phyloP scores from a whole-genome alignment of 2,113 vertebrate species.

The Protobothrops mucrosquamatus region DNA sequence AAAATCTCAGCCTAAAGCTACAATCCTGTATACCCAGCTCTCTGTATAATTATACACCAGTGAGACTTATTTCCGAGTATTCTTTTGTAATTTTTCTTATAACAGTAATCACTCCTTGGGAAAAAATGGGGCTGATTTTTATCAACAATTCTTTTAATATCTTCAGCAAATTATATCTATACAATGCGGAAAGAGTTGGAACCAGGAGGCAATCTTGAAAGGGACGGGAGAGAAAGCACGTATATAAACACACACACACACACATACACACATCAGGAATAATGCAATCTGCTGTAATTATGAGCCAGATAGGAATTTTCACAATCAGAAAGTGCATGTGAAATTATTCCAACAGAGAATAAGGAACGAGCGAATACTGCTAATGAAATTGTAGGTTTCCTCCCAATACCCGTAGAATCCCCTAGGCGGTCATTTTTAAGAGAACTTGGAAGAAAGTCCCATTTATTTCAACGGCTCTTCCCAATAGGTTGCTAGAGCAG shows the following conservation, averaged over 20 bases:
- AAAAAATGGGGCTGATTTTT: background rate
- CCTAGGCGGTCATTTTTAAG: background rate
- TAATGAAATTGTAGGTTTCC: slow-evolving; percentile 18
- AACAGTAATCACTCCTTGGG: background rate
- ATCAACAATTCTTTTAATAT: background rate
- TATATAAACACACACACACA: background rate
- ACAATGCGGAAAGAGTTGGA: background rate
- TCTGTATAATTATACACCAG: background rate
- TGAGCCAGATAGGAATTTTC: slow-evolving; percentile 25
- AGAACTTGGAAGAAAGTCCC: background rate
- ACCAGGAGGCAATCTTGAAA: background rate
- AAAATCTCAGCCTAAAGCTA: background rate
- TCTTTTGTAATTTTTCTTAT: background rate
- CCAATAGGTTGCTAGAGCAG: background rate
- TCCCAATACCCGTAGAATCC: background rate
- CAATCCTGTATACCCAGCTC: background rate
- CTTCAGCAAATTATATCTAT: background rate
- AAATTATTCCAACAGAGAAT: slow-evolving; percentile 26
- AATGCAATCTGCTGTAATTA: background rate
- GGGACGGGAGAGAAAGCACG: background rate
- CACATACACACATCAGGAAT: background rate
- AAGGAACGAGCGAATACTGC: slow-evolving; percentile 13
- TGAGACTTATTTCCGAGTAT: background rate
- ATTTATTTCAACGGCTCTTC: background rate
- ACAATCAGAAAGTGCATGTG: slow-evolving; percentile 29